Base-by-base conservation (phyloP, 2,797 vertebrate genomes). In the Liparis tanakae region DNA sequence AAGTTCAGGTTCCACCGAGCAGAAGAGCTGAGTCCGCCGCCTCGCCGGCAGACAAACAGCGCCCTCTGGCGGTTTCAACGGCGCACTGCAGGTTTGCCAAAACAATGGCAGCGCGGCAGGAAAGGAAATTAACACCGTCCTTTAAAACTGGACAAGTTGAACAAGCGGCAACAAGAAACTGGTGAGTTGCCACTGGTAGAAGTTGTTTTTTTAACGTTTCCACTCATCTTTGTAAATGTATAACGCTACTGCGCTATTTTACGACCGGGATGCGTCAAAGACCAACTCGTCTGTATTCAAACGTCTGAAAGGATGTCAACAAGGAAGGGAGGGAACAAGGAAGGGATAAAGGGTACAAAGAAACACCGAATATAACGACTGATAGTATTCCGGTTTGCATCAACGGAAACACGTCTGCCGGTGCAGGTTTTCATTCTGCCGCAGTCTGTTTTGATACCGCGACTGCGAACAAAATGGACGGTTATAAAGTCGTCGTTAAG, bases 401-500 rank as follows among this genome's bases (percentile, higher is more conserved):
- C 3, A 25, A 30, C 18, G 1, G 39, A 18, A 34, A 36, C 30
- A 10, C 25, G 7, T 44, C 1, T 37, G 6, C 55, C 8, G 20
- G 70, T 10, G 30, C 10, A 18, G 18, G 13, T 62, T 1, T 8
- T 8, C 22, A 14, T 64, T 18, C 0, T 43, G 48, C 9, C 20
- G 46, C 61, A 57, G 46, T 50, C 7, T 54, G 15, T 10, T 46
- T 50, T n/a, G 25, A 14, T 54, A 17, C 3, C 5, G 14, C 6
- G 1, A 36, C 8, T 30, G 10, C 7, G 18, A 73, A 73, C 71
- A 85, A 82, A 78, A 80, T 84, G 85, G 85, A 85, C 67, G 79
- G 6, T 5, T 50, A 44, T 30, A 56, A 12, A 51, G 73, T 67
- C 25, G 55, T 10, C 10, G 39, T 55, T 36, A 50, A 25, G n/a